phyloP scores from a whole-genome alignment of 2,888 invertebrate genomes.

The Lithophane socia region DNA sequence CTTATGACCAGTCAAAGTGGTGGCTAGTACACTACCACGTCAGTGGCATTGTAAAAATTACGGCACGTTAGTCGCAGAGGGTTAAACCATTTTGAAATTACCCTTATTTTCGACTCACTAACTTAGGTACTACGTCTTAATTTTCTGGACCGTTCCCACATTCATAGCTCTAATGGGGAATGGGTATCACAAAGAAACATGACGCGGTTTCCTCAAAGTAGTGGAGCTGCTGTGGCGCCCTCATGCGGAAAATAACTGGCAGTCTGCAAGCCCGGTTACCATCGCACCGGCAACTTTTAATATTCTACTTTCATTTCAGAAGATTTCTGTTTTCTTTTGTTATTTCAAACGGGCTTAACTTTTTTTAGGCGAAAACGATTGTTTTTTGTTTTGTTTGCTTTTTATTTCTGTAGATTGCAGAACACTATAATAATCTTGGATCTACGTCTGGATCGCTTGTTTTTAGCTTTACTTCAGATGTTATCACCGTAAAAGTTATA shows the following conservation, averaged over 20 bases:
- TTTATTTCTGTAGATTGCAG: conserved; percentile 2
- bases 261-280: conserved; percentile 47
- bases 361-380: conserved; percentile 31
- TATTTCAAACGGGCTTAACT: conserved; percentile 48
- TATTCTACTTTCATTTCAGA: conserved; percentile 67
- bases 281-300: conserved; percentile 68
- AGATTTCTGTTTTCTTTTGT: conserved; percentile 63
- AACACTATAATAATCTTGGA: conserved; percentile 1
- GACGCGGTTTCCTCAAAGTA: conserved; percentile 55
- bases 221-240: conserved; percentile 47
- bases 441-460: not conserved
- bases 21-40: too few relatives aligned
- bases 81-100: not conserved
- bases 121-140: conserved; percentile 30
- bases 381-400: conserved; percentile 20
- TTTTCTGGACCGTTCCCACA: conserved; percentile 34
- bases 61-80: too few relatives aligned
- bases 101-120: conserved; percentile 8
- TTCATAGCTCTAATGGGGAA: conserved; percentile 59
- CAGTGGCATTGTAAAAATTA: too few relatives aligned
- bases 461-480: not conserved
- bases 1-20: too few relatives aligned
- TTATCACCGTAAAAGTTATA: conserved; percentile 17
- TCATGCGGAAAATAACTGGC: conserved; percentile 65
- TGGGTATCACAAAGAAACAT: conserved; percentile 56